Evolutionary conservation across 2,888 invertebrate genomes (phyloP).

Genomic region (Crioceris asparagi): DNA sequence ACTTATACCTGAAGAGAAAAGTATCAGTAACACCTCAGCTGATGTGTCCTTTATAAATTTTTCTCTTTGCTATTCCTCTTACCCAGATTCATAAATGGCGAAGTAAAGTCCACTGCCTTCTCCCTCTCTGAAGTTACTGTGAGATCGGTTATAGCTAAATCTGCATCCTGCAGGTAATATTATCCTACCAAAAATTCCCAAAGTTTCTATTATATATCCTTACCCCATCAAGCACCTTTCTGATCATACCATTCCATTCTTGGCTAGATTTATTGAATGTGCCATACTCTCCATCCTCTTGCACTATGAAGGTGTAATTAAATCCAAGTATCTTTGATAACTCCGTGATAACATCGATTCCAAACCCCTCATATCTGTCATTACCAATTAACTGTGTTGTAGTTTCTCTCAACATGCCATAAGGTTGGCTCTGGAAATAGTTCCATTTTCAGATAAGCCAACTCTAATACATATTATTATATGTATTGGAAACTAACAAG

Average conservation of each 20-base stretch:
- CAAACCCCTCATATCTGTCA: conserved; percentile 77
- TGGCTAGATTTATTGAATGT: conserved; percentile 47
- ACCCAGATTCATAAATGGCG: conserved; percentile 90
- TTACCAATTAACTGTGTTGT: conserved; percentile 58
- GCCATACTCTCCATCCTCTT: conserved; percentile 68
- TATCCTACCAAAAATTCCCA: not conserved
- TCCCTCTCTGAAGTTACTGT: conserved; percentile 82
- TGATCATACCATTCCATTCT: conserved; percentile 67
- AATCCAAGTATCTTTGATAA: conserved; percentile 68
- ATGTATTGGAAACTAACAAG: conserved; percentile 43
- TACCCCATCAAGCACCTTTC: conserved; percentile 60
- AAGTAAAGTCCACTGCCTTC: conserved; percentile 85
- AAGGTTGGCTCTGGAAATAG: conserved; percentile 59
- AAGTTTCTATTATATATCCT: conserved; percentile 28
- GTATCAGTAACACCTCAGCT: no score
- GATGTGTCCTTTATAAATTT: not conserved
- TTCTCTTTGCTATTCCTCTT: conserved; percentile 14
- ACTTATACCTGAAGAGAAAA: conserved; percentile 55
- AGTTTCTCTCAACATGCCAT: conserved; percentile 74
- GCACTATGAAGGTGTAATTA: conserved; percentile 70
- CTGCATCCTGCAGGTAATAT: conserved; percentile 53
- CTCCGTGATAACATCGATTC: conserved; percentile 76
- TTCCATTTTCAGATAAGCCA: not conserved
- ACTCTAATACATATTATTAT: not conserved
- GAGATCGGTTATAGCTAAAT: conserved; percentile 87